These are phyloP conservation scores for Osmoderma eremita DNA, from an alignment of 2,888 invertebrate species.

Conservation along the genomic window DNA sequence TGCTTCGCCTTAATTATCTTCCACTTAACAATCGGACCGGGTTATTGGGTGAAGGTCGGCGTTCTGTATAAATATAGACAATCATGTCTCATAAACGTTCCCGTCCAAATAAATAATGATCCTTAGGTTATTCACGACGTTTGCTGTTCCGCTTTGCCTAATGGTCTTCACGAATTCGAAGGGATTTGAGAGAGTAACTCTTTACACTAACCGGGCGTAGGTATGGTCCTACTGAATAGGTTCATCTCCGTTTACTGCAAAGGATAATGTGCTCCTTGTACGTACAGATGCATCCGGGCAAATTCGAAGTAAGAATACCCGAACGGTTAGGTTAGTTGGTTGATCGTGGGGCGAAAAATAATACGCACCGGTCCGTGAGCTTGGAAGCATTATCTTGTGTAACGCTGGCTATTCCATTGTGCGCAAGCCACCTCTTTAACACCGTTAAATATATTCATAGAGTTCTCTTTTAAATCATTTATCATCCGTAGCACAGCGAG, in stretches of 20 bases:
- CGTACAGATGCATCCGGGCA: conserved; percentile 7
- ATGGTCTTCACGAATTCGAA: conserved; percentile 55
- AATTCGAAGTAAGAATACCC: conserved; percentile 18
- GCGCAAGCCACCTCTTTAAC: conserved; percentile 2
- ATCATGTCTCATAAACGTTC: conserved; percentile 42
- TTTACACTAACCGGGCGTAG: conserved; percentile 12
- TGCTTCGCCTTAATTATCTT: conserved; percentile 44
- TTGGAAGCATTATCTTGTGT: not conserved
- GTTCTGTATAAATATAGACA: conserved; percentile 44
- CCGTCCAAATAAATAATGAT: conserved; percentile 54
- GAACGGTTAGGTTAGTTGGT: too few relatives aligned
- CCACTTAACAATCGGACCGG: conserved; percentile 44
- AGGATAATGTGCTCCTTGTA: conserved; percentile 8
- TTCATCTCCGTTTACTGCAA: not conserved
- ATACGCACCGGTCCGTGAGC: not conserved
- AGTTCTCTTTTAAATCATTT: conserved; percentile 12
- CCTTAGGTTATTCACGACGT: conserved; percentile 47
- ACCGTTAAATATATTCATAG: conserved; percentile 21
- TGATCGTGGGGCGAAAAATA: not conserved
- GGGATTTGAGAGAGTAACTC: conserved; percentile 44
- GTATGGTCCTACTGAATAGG: conserved; percentile 14
- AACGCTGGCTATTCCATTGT: not conserved
- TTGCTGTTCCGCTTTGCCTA: conserved; percentile 50
- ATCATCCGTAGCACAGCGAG: not conserved
- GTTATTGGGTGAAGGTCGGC: conserved; percentile 53